These are phyloP conservation scores for Eucidaris tribuloides DNA, from an alignment of 35 echinoderm and acorn worm species.

Conservation along the genomic window DNA sequence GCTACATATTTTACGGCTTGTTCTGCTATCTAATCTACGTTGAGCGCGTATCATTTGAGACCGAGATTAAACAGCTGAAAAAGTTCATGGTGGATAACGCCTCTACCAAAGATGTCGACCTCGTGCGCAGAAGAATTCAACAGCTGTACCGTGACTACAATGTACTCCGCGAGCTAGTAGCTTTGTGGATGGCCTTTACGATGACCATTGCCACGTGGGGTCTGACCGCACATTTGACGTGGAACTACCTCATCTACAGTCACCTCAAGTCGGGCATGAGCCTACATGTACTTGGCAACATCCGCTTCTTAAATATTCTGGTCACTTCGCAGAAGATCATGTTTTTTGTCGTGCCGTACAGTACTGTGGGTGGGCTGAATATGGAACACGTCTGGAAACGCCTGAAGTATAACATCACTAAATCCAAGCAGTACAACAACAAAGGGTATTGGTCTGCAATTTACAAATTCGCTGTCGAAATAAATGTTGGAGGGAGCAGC, in stretches of 20 bases:
- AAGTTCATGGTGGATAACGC: constrained; percentile 2
- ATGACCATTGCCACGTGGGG: constrained; percentile 59
- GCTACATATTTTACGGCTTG: constrained; percentile 32
- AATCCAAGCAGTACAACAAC: neutral
- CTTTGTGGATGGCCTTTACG: constrained; percentile 42
- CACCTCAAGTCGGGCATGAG: neutral
- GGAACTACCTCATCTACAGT: constrained; percentile 49
- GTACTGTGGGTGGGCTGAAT: constrained; percentile 37
- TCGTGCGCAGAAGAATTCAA: neutral
- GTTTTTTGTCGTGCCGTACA: constrained; percentile 41
- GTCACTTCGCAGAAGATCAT: constrained; percentile 47
- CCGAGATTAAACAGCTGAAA: neutral
- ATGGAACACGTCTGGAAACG: constrained; percentile 32
- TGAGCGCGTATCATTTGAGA: constrained; percentile 12
- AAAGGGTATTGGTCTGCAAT: constrained; percentile 21
- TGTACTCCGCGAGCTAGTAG: constrained; percentile 10
- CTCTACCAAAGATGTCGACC: neutral
- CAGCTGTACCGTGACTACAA: neutral
- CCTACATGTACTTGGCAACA: neutral
- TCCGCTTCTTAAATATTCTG: constrained; percentile 37
- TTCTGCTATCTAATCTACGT: constrained; percentile 56
- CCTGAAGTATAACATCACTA: neutral
- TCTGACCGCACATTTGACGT: constrained; percentile 48
- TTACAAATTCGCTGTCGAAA: neutral
- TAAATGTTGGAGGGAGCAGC: neutral